These are phyloP conservation scores for Nemotelus pantherinus DNA, from an alignment of 2,888 invertebrate species.

Conservation along the genomic window DNA sequence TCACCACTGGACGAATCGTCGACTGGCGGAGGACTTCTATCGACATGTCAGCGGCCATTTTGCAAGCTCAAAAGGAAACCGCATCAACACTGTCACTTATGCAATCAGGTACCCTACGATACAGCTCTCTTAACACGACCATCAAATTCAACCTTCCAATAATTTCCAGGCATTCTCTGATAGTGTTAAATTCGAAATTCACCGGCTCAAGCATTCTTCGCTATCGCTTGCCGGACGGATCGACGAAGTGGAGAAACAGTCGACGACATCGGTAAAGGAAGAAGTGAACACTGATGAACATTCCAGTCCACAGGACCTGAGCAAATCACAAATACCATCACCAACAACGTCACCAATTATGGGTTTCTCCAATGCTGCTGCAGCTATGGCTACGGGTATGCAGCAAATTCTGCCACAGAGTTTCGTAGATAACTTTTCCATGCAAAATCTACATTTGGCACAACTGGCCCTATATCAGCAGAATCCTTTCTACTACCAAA, in stretches of 20 bases:
- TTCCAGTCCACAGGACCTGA: slow-evolving; percentile 51
- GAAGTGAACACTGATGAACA: slow-evolving; percentile 8
- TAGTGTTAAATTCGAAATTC: slow-evolving; percentile 52
- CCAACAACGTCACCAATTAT: slow-evolving; percentile 29
- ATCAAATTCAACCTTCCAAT: not conserved
- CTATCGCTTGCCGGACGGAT: slow-evolving; percentile 45
- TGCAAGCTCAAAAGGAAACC: slow-evolving; percentile 82
- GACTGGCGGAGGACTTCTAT: too few relatives aligned
- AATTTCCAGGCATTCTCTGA: slow-evolving; percentile 53
- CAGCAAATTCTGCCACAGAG: slow-evolving; percentile 46
- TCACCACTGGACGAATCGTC: not conserved
- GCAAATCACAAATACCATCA: slow-evolving; percentile 14
- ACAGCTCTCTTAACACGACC: not conserved
- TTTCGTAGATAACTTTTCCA: slow-evolving; percentile 53
- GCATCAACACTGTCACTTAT: slow-evolving; percentile 82
- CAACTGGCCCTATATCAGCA: slow-evolving; percentile 55
- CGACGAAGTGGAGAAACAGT: slow-evolving; percentile 16
- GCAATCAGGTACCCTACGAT: slow-evolving; percentile 69
- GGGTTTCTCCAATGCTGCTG: slow-evolving; percentile 1
- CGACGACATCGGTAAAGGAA: slow-evolving; percentile 15
- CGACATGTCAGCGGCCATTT: slow-evolving; percentile 75
- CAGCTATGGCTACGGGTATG: not conserved
- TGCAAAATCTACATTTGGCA: slow-evolving; percentile 55
- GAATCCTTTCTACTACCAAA: slow-evolving; percentile 54
- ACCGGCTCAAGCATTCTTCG: slow-evolving; percentile 53